Conservation (phyloP, 2,888 invertebrate genomes). For the Ecdyonurus torrentis region DNA sequence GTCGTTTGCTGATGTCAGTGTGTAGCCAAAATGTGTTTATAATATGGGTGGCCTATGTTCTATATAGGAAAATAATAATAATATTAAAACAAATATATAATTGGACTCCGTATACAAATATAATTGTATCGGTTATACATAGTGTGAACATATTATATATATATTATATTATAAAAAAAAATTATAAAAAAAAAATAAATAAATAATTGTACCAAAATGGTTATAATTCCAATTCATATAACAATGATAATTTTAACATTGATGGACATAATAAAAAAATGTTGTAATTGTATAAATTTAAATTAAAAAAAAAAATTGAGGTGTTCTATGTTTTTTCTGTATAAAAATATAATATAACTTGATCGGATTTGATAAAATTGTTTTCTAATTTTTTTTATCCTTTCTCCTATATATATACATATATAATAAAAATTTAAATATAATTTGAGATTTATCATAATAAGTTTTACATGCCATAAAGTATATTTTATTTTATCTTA, state of each 20-base stretch:
- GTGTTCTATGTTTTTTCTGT: not conserved
- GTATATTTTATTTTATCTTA: too few species aligned
- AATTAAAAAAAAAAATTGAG: not conserved
- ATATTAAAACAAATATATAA: not conserved
- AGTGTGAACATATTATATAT: too few species aligned
- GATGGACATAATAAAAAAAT: too few species aligned
- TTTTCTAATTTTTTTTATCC: not conserved
- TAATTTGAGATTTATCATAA: too few species aligned
- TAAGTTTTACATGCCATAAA: too few species aligned
- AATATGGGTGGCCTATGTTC: not conserved
- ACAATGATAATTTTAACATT: not conserved
- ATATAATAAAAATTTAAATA: too few species aligned
- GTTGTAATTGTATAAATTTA: not conserved
- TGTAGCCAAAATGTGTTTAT: not conserved
- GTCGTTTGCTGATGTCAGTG: not conserved
- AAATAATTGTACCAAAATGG: not conserved
- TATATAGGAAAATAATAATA: too few species aligned
- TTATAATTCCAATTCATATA: not conserved
- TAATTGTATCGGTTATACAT: not conserved
- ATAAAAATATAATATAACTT: constrained; percentile 1
- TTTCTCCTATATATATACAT: not conserved
- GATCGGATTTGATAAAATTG: not conserved
- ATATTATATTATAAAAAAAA: too few species aligned
- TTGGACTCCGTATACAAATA: not conserved
- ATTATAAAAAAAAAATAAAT: not conserved